Evolutionary conservation across 2,888 invertebrate species (phyloP).

Genomic region (Drosophila buzzatii): DNA sequence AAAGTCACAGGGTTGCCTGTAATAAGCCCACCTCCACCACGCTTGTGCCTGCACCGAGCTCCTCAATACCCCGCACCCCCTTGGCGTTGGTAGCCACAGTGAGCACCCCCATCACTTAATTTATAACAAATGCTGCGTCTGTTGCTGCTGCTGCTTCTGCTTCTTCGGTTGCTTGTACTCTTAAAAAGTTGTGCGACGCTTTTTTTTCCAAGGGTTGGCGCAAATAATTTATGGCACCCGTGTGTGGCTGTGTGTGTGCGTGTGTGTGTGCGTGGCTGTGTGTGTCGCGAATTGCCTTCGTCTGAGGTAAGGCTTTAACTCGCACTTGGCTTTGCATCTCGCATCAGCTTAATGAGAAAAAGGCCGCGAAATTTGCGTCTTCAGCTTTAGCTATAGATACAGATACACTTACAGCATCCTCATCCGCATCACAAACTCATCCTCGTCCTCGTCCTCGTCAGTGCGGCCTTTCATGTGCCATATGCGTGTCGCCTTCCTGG

Average conservation of each 20-base stretch:
- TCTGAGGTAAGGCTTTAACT: slow-evolving; percentile 35
- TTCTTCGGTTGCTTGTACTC: slow-evolving; percentile 29
- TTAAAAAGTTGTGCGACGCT: slow-evolving; percentile 57
- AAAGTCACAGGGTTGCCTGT: slow-evolving; percentile 58
- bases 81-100: slow-evolving; percentile 32
- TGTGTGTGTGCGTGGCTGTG: slow-evolving; percentile 49
- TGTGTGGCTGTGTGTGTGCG: slow-evolving; percentile 45
- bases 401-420: slow-evolving; percentile 8
- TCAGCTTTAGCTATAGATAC: slow-evolving; percentile 11
- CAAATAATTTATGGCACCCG: slow-evolving; percentile 79
- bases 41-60: slow-evolving; percentile 2
- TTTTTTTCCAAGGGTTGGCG: slow-evolving; percentile 73
- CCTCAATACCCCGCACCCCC: neutral
- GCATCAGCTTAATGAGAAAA: slow-evolving; percentile 76
- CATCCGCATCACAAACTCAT: slow-evolving; percentile 26
- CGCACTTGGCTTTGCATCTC: slow-evolving; percentile 48
- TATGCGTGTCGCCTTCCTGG: slow-evolving; percentile 41
- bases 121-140: slow-evolving; percentile 73
- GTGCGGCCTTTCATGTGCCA: slow-evolving; percentile 47
- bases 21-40: slow-evolving; percentile 54
- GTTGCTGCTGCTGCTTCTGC: slow-evolving; percentile 7
- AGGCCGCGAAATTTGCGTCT: slow-evolving; percentile 62
- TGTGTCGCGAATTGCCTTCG: slow-evolving; percentile 13
- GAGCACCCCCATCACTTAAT: slow-evolving; percentile 79
- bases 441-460: slow-evolving; percentile 18